Evolutionary conservation across 37 sponge, comb jelly and placozoan genomes (phyloP), one percentile per base, ranked within the genome.

Genomic region (Cladorhizidae sp.): DNA sequence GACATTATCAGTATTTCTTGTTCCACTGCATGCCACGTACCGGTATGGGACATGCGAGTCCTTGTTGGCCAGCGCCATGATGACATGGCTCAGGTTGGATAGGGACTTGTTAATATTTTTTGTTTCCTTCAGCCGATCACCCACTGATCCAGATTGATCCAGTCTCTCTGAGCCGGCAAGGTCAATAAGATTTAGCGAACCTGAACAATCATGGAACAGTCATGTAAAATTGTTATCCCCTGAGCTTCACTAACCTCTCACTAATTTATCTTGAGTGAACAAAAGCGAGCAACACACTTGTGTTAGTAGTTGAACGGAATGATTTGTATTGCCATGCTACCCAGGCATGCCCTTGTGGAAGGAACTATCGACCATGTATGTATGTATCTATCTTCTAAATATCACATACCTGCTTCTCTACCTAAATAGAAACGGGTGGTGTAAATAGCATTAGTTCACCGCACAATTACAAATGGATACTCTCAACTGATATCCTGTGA

Each of bases 31-130:
- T 52, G 15, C 54, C 15, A 68, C 54, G 54, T 52, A 52, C 54
- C 54, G 11, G 74, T 95, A 97, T 0, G 98, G 98, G 12, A 97
- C 86, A 70, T 97, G 93, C 54, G 25, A n/a, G 21, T 81, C 72
- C 83, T 68, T 78, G 54, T 92, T 97, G 43, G 95, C 95, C 33
- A 97, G 89, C 15, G 98, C 98, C 50, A 94, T 95, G 45, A 97
- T 97, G 31, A 97, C 98, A 78, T 92, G 92, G 14, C 97, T 94
- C 0, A 97, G 93, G 40, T 94, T 94, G n/a, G 92, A 91, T 28
- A 97, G 85, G 43, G 92, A 91, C 69, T 95, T 90, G 85, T 97
- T 97, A 75, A 97, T 97, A 67, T 88, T 91, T 22, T 94, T 94
- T 1, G 97, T 94, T 72, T 97, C 98, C 63, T 90, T 92, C 75